Conservation (phyloP, 1,140 invertebrate species). For the Papilio helenus region DNA sequence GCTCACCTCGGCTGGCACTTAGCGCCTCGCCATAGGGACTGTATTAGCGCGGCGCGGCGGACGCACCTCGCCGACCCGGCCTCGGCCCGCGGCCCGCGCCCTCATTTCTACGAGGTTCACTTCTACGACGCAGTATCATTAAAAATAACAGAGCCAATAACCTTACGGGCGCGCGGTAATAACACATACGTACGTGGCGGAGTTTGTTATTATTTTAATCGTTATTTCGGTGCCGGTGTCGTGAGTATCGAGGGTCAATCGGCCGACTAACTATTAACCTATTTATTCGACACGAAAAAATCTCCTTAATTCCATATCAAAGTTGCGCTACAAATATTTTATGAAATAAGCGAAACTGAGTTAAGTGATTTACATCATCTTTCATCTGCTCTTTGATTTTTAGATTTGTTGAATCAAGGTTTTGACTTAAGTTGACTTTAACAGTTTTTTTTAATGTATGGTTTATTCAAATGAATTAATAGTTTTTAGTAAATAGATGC, state of each 20-base stretch:
- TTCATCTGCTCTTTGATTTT: neutral
- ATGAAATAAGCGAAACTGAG: neutral
- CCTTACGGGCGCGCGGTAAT: conserved; percentile 45
- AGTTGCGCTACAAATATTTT: neutral
- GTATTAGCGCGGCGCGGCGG: conserved; percentile 38
- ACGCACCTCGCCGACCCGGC: conserved; percentile 55
- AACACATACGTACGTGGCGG: conserved; percentile 10
- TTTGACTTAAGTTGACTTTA: too few relatives aligned
- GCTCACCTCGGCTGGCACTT: conserved; percentile 44
- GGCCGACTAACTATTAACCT: conserved; percentile 16
- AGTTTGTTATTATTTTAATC: conserved; percentile 36
- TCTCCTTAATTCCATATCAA: neutral
- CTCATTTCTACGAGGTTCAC: conserved; percentile 60
- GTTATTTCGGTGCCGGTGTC: conserved; percentile 25
- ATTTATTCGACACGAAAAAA: conserved; percentile 23
- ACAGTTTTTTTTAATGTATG: too few relatives aligned
- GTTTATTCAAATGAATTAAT: too few relatives aligned
- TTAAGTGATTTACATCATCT: neutral
- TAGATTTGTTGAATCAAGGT: neutral
- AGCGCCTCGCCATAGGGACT: conserved; percentile 44
- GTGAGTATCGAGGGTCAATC: conserved; percentile 16
- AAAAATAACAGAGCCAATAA: conserved; percentile 58
- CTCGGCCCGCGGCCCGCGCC: conserved; percentile 56
- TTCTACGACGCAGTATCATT: conserved; percentile 58
- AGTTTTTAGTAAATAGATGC: too few relatives aligned